These are phyloP conservation scores for Charadrius vociferus DNA, from an alignment of 2,113 vertebrate species.

Conservation along the genomic window DNA sequence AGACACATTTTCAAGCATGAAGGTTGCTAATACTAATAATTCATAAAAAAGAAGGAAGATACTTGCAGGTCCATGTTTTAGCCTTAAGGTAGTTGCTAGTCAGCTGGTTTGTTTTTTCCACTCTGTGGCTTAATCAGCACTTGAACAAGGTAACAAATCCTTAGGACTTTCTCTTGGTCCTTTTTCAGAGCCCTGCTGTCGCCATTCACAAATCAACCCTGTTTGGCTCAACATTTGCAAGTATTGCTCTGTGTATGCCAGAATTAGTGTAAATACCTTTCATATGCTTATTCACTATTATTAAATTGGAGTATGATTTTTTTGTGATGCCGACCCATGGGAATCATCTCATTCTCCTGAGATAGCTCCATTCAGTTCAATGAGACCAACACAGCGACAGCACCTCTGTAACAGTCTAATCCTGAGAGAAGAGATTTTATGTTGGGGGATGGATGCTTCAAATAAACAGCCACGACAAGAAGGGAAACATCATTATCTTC, in stretches of 20 bases:
- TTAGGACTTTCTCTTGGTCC: background rate
- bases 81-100: background rate
- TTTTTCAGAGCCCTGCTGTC: background rate
- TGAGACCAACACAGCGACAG: background rate
- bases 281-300: background rate
- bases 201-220: background rate
- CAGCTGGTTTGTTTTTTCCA: background rate
- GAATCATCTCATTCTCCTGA: background rate
- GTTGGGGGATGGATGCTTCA: background rate
- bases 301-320: background rate
- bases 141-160: background rate
- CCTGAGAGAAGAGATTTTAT: background rate
- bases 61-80: background rate
- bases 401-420: background rate
- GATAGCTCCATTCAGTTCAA: background rate
- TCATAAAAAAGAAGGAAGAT: background rate
- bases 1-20: background rate
- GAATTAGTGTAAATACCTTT: background rate
- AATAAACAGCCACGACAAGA: background rate
- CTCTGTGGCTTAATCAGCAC: background rate
- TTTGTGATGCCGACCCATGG: background rate
- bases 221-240: background rate
- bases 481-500: background rate
- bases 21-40: background rate
- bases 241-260: rapidly evolving